A percentile compares a stretch with the other conserved stretches of the same genome.
phyloP scores from a whole-genome alignment of 2,797 vertebrate species.

The Oryzias dopingdopingensis region DNA sequence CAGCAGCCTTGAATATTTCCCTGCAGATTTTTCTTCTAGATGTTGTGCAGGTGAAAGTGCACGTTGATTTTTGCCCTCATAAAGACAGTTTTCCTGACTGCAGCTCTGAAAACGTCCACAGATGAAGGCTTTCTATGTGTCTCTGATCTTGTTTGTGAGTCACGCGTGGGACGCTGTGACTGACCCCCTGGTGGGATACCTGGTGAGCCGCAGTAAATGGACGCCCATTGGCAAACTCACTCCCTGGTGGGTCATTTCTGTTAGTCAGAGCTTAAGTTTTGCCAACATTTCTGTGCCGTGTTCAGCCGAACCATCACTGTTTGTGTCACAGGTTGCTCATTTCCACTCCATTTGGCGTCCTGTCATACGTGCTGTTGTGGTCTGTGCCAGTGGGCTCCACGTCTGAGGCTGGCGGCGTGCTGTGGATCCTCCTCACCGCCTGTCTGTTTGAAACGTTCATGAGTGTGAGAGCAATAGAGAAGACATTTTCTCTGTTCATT shows the following conservation, averaged over 20 bases:
- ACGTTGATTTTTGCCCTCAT: background rate
- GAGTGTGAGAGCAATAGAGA: constrained; percentile 65
- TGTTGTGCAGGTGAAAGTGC: constrained; percentile 68
- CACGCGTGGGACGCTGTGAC: constrained; percentile 77
- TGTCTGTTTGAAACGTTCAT: constrained; percentile 81
- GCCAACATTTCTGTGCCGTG: background rate
- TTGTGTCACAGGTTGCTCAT: constrained; percentile 63
- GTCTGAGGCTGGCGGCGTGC: constrained; percentile 55
- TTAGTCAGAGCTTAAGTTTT: constrained; percentile 12
- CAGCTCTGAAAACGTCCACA: constrained; percentile 17
- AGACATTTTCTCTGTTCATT: no score
- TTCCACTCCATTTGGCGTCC: constrained; percentile 69
- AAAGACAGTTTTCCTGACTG: no score
- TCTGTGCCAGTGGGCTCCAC: constrained; percentile 53
- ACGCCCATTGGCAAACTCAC: constrained; percentile 71
- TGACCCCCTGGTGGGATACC: constrained; percentile 74
- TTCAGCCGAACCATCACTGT: constrained; percentile 13
- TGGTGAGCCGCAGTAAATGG: constrained; percentile 74
- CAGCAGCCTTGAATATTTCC: constrained; percentile 64
- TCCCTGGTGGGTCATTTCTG: constrained; percentile 67
- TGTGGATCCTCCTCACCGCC: constrained; percentile 73
- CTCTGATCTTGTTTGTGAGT: constrained; percentile 75
- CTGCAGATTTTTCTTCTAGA: constrained; percentile 81
- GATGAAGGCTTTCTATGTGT: constrained; percentile 73
- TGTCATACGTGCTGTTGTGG: constrained; percentile 75